Evolutionary conservation across 2,113 vertebrate genomes (phyloP).

Genomic region (Alaudala cheleensis): DNA sequence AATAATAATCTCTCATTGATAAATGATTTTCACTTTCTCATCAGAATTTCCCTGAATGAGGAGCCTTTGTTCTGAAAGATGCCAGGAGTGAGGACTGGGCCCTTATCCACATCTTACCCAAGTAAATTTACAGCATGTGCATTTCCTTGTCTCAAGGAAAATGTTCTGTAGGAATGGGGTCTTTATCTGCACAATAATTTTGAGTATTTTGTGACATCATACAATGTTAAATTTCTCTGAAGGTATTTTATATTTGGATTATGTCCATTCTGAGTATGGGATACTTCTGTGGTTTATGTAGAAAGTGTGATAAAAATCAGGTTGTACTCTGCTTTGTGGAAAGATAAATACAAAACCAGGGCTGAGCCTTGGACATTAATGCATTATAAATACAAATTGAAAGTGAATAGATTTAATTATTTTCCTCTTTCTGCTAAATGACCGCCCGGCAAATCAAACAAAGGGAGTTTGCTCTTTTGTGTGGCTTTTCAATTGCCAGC

Average conservation of each 20-base stretch:
- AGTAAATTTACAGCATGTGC: neutral
- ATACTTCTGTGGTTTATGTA: neutral
- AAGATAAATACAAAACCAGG: neutral
- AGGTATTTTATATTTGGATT: rapidly evolving
- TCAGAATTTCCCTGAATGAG: neutral
- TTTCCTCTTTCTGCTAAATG: neutral
- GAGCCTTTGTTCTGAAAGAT: neutral
- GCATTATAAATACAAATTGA: neutral
- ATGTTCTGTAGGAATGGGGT: rapidly evolving
- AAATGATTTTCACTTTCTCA: neutral
- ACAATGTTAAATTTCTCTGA: neutral
- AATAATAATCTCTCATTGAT: neutral
- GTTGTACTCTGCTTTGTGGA: neutral
- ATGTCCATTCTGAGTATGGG: rapidly evolving
- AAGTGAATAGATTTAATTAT: neutral
- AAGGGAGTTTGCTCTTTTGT: neutral
- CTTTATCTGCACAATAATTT: neutral
- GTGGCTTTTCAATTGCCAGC: neutral
- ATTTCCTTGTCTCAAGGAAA: neutral
- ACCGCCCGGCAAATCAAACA: neutral
- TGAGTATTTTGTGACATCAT: neutral
- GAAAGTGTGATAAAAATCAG: neutral
- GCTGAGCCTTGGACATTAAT: neutral
- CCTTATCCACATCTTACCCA: rapidly evolving
- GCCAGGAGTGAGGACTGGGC: neutral